Evolutionary conservation across 1,140 invertebrate species (phyloP), one percentile per base, ranked within the genome.

Genomic region (Theocolax elegans): DNA sequence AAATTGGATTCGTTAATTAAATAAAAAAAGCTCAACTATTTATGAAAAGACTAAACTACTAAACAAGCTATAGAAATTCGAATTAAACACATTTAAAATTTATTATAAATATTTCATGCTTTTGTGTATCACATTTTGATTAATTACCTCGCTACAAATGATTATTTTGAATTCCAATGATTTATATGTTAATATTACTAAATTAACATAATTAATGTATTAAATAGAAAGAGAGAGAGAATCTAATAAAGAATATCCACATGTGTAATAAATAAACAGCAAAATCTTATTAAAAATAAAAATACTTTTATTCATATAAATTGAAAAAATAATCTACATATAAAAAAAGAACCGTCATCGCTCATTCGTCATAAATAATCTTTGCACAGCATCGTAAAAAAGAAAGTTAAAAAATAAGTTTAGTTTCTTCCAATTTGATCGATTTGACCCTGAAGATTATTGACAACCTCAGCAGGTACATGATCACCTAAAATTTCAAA

Each of bases 381-480:
- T 44, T 44, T 44, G 3, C 6, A 9, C 42, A 44, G n/a, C 7
- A 15, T 44, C 3, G 42, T n/a, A 44, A 15, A 12, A 44, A 44
- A 44, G 13, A 12, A 15, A 9, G 3, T 44, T 4, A 29, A 51
- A 35, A 6, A 35, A 35, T 15, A 25, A 27, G 38, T 3, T 10
- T 40, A 69, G 44, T 91, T 89, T 67, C 87, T 88, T 63, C 93
- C 93, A 72, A 94, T 91, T 83, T 92, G 89, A 80, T 94, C 93
- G 66, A 95, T 91, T 83, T 94, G 93, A 31, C 88, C 81, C 77
- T 95, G 93, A 13, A 95, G 88, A 83, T 95, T 94, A 86, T 91
- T 93, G 77, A 94, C 93, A n/a, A 95, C 93, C 84, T 95, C 93
- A 17, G 91, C 89, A 21, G 93, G 93, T 23, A 95, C 90, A 79